Evolutionary conservation across 2,797 vertebrate species (phyloP).

Genomic region (Sebastolobus altivelis): DNA sequence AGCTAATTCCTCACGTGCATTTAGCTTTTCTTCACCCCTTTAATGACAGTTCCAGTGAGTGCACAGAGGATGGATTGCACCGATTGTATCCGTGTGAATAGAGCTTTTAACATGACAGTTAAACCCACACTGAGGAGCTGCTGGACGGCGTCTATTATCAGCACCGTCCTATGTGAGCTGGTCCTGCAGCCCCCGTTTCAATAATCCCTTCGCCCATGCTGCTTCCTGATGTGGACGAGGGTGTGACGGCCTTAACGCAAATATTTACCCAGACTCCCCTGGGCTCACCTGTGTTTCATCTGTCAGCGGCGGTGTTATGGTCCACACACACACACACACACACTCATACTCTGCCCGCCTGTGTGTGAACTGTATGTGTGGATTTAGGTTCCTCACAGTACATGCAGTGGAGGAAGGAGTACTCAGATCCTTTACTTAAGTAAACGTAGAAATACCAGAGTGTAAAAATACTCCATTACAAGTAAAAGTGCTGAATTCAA

Average conservation of each 20-base stretch:
- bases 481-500: too few species aligned
- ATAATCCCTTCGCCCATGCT: conserved; percentile 49
- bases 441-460: neutral
- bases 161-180: conserved; percentile 31
- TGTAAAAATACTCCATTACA: too few species aligned
- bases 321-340: neutral
- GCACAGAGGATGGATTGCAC: conserved; percentile 59
- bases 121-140: neutral
- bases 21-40: conserved; percentile 49
- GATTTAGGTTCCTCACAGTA: neutral
- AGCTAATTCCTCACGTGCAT: conserved; percentile 48
- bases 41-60: conserved; percentile 57
- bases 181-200: conserved; percentile 25
- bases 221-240: conserved; percentile 63
- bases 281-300: conserved; percentile 72
- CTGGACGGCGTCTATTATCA: conserved; percentile 53
- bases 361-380: conserved; percentile 15
- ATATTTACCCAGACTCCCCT: conserved; percentile 79
- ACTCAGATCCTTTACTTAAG: neutral
- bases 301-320: conserved; percentile 50
- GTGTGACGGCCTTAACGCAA: conserved; percentile 68
- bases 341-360: neutral
- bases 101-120: conserved; percentile 59
- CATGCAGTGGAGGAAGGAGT: neutral
- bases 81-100: conserved; percentile 54